These are phyloP conservation scores for Probaryconus sp. DNA, from an alignment of 1,140 invertebrate genomes.

Conservation along the genomic window DNA sequence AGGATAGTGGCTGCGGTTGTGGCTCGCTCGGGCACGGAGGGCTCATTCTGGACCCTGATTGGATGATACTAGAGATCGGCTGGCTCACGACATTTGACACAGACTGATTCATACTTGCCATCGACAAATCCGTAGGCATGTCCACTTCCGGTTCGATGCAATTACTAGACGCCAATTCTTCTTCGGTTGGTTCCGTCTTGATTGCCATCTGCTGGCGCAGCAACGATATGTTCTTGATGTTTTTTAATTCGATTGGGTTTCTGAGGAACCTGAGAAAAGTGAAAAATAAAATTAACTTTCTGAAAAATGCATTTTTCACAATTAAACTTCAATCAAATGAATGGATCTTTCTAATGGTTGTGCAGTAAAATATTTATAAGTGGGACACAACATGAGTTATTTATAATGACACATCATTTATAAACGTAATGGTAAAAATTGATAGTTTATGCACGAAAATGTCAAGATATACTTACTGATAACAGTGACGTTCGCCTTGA, in stretches of 20 bases:
- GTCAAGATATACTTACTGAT: slow-evolving; percentile 86
- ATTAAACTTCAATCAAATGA: no score
- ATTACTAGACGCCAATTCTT: slow-evolving; percentile 66
- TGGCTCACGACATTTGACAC: slow-evolving; percentile 79
- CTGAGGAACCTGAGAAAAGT: slow-evolving; percentile 88
- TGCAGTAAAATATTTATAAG: no score
- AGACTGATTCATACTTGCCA: slow-evolving; percentile 79
- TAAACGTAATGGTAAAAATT: no score
- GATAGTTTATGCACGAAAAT: no score
- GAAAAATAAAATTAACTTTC: no score
- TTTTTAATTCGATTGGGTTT: slow-evolving; percentile 93
- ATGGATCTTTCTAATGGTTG: no score
- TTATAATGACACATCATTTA: no score
- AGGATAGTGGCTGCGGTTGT: slow-evolving; percentile 67
- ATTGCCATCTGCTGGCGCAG: slow-evolving; percentile 91
- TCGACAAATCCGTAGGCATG: slow-evolving; percentile 83
- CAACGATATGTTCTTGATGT: slow-evolving; percentile 94
- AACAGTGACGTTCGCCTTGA: slow-evolving; percentile 97
- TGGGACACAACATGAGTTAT: no score
- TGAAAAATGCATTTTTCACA: no score
- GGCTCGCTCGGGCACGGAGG: slow-evolving; percentile 68
- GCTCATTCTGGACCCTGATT: slow-evolving; percentile 80
- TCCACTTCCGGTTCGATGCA: slow-evolving; percentile 79
- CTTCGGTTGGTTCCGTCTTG: slow-evolving; percentile 81
- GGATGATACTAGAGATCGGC: slow-evolving; percentile 79